Evolutionary conservation across 2,113 vertebrate genomes (phyloP), one percentile per base, ranked within the genome.

Genomic region (Lepidothrix coronata): DNA sequence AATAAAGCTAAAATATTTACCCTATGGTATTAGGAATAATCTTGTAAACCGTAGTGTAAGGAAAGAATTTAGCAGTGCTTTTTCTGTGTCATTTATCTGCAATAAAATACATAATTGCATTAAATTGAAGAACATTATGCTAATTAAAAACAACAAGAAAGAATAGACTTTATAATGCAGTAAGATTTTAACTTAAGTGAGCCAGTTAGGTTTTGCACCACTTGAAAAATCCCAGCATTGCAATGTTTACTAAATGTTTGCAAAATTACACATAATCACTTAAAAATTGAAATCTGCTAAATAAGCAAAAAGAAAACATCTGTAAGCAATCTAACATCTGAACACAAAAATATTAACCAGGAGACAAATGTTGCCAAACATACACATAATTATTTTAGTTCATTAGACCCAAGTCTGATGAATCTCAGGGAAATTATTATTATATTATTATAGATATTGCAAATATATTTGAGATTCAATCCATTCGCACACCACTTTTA

Each of bases 301-400:
- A 65, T 70, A 94, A 93, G 77, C 72, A 88, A 37, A 66, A 85
- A 92, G 28, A 82, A 94, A 90, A 44, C 82, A 96, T 95, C 89
- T 97, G 90, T 63, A 78, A 96, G 85, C 49, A 94, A 88, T 96
- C 51, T 22, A 66, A 80, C 24, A 82, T 89, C 48, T 77, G 58
- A 96, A 72, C 13, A 72, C 68, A 78, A 90, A 91, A 93, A 83
- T 83, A 95, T 92, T 84, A 96, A 93, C 35, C 57, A 52, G 57
- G 70, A 92, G 74, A 72, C 9, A 85, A 92, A 76, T 20, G 28
- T n/a, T 92, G 91, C 79, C 88, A 96, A 91, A 74, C 33, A 25
- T 62, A 37, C 58, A 92, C 65, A 59, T 65, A 95, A 93, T 94
- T 91, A 93, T 63, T 91, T 57, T 82, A 59, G 46, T 92, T 79